These are phyloP conservation scores for Pegoplata infirma DNA, from an alignment of 2,888 invertebrate genomes.

Conservation along the genomic window DNA sequence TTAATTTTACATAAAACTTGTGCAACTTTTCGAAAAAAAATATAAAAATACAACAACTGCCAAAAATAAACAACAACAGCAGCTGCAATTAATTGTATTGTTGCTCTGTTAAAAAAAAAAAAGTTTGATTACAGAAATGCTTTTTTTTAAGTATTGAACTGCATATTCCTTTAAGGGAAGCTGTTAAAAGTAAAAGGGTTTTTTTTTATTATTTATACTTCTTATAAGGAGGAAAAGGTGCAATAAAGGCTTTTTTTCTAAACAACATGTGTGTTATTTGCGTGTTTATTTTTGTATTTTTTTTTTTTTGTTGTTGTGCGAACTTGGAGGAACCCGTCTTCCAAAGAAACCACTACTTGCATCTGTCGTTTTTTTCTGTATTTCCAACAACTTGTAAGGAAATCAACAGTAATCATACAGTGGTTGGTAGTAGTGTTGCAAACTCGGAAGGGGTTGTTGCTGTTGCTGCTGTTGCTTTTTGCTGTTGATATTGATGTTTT, in stretches of 20 bases:
- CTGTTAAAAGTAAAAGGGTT: conserved; percentile 51
- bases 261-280: conserved; percentile 58
- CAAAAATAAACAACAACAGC: conserved; percentile 55
- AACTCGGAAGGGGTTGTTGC: conserved; percentile 41
- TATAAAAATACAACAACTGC: conserved; percentile 45
- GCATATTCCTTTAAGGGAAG: conserved; percentile 50
- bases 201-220: neutral
- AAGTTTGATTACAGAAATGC: too few relatives aligned
- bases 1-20: too few relatives aligned
- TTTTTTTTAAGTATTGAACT: too few relatives aligned
- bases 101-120: too few relatives aligned
- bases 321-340: conserved; percentile 21
- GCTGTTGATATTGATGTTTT: too few relatives aligned
- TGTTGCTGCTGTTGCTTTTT: neutral
- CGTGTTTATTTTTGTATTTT: conserved; percentile 20
- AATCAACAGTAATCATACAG: neutral
- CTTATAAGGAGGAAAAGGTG: neutral
- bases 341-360: conserved; percentile 54
- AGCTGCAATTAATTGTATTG: conserved; percentile 39
- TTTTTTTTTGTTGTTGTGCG: conserved; percentile 17
- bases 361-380: conserved; percentile 50
- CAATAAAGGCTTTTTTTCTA: conserved; percentile 2
- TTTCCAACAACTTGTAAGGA: neutral
- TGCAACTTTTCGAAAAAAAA: too few relatives aligned
- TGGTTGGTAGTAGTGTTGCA: conserved; percentile 39